Evolutionary conservation across 2,888 invertebrate genomes (phyloP), one percentile per base, ranked within the genome.

Genomic region (Pomacea canaliculata): DNA sequence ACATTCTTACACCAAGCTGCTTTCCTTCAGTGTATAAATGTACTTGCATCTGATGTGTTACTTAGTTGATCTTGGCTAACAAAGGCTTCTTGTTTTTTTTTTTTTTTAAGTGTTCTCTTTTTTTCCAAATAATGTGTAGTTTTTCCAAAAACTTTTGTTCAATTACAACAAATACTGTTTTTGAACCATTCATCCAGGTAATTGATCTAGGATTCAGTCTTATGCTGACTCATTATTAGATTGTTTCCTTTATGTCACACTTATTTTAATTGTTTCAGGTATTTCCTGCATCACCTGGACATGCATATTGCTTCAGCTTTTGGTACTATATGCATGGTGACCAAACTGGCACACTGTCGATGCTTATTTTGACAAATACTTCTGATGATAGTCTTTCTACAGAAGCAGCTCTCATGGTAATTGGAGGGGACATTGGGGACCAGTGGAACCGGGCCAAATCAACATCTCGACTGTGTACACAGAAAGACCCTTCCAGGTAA

Each of bases 271-370:
- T 7, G 59, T 56, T 37, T 27, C 76, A 79, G 79, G 67, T 71
- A 3, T 70, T 80, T 66, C 60, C 82, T 79, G 62, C 86, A 83
- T 12, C 83, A 80, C 78, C 78, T 71, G 51, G 80, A 19, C 77
- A 75, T 27, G 71, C 76, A 49, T 86, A 84, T 73, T 89, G 89
- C 78, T 82, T 88, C 73, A 82, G 80, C 10, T 89, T 89, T 86
- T 89, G 88, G 88, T 88, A 88, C 79, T 82, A 85, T 80, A 89
- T 89, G 86, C 83, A 84, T 78, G 89, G 88, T 0, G 67, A 71
- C 18, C 80, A 77, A 78, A 83, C 87, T 10, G 89, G 88, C 4
- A 72, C 81, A 10, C 83, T 89, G 67, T 67, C 73, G n/a, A 83
- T 84, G 7, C 82, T 83, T 59, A 76, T 86, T 10, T 76, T 82